Evolutionary conservation across 2,888 invertebrate genomes (phyloP).

Genomic region (Cosmorhoe ocellata): DNA sequence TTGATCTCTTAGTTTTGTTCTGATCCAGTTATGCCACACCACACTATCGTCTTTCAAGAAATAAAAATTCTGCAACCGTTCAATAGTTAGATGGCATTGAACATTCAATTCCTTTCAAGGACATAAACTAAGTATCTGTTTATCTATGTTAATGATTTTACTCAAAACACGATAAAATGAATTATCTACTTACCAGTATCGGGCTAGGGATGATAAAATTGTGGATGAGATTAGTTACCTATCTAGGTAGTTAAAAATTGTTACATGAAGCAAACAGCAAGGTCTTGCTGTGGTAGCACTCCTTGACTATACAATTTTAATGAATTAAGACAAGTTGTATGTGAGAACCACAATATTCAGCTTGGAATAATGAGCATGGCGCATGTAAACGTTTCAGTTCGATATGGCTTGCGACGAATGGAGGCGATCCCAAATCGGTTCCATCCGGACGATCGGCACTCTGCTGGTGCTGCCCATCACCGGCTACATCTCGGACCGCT

Average conservation of each 20-base stretch:
- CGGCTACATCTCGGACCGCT: slow-evolving; percentile 89
- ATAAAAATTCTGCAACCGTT: no score
- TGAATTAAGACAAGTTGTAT: no score
- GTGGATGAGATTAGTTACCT: not conserved
- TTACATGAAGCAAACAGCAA: no score
- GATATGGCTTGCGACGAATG: slow-evolving; percentile 85
- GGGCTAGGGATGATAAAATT: not conserved
- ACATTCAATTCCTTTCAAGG: not conserved
- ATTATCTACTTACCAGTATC: not conserved
- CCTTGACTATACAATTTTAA: no score
- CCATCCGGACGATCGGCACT: slow-evolving; percentile 87
- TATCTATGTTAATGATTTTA: not conserved
- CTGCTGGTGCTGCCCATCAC: slow-evolving; percentile 87
- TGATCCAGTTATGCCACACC: no score
- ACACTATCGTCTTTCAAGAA: no score
- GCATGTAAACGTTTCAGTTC: slow-evolving; percentile 70
- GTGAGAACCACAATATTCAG: no score
- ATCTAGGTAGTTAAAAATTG: no score
- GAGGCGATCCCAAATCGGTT: slow-evolving; percentile 88
- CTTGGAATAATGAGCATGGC: no score
- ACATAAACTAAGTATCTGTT: not conserved
- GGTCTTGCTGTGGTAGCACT: no score
- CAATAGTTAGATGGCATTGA: no score
- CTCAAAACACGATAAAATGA: not conserved
- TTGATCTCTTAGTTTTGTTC: no score